A percentile compares a stretch with the other conserved stretches of the same genome.
These are phyloP conservation scores for Chaetodon trifasciatus DNA, from an alignment of 2,797 vertebrate genomes.

Conservation along the genomic window DNA sequence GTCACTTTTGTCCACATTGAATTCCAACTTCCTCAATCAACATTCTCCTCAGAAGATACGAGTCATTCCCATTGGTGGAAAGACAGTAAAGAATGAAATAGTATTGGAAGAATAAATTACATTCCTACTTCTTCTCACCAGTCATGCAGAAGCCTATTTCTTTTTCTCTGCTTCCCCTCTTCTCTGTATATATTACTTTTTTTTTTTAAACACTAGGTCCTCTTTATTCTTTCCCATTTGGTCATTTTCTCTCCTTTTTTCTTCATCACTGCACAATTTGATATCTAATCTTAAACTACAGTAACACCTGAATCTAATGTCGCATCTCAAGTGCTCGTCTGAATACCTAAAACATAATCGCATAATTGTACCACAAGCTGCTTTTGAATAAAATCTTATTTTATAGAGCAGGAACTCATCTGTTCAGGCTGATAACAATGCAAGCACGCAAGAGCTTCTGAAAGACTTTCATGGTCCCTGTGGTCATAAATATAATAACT, in stretches of 20 bases:
- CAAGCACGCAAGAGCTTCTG: neutral
- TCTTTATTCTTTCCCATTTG: neutral
- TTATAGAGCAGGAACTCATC: neutral
- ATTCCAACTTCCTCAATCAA: neutral
- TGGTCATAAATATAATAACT: conserved; percentile 75
- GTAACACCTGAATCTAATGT: conserved; percentile 21
- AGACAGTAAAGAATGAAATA: no score
- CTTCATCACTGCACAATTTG: conserved; percentile 14
- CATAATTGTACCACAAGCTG: neutral
- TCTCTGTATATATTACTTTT: neutral
- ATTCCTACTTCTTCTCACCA: neutral
- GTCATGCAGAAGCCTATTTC: neutral
- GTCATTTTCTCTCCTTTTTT: neutral
- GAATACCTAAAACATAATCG: conserved; percentile 12
- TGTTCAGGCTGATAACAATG: conserved; percentile 27
- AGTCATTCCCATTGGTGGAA: no score
- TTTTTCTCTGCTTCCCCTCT: neutral
- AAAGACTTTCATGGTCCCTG: conserved; percentile 17
- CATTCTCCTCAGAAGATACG: neutral
- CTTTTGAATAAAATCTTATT: conserved; percentile 25
- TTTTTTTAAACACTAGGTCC: neutral
- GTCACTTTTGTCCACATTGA: neutral
- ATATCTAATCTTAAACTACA: conserved; percentile 6
- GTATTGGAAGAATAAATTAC: neutral
- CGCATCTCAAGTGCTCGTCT: conserved; percentile 23